Evolutionary conservation across 2,888 invertebrate genomes (phyloP), one percentile per base, ranked within the genome.

Genomic region (Megaustenia siamemsis): DNA sequence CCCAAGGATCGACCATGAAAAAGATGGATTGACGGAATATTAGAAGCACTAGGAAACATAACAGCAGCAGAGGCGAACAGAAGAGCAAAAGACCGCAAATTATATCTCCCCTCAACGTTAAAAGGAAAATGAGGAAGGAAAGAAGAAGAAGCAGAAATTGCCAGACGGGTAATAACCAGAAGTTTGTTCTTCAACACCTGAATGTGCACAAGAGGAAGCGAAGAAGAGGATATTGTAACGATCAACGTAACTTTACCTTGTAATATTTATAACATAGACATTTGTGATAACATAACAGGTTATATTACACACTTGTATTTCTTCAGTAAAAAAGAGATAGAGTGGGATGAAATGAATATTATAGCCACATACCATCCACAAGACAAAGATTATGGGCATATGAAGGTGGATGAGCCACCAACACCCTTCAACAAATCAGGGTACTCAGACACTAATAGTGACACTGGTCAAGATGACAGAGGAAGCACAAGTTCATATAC

Each of bases 361-460:
- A 96, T 99, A 90, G 98, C 98, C 89, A 99, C 99, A 0, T 96
- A 98, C 92, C 99, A 99, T 95, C 99, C 99, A 69, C 95, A 97
- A 35, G 98, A 98, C 94, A 99, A 99, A 95, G 99, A 99, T 95
- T 99, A 99, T 94, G 99, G 99, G 12, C 98, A 98, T 93, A 99
- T 99, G 98, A 99, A 99, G 92, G 95, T 95, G 60, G 94, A 94
- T 83, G 99, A 99, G 94, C 99, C 99, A 2, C 98, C 99, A 94
- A 99, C 99, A 45, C 99, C 99, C 0, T 97, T 96, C 91, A 96
- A 96, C 93, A 96, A 96, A 88, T 94, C 93, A 84, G 93, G 93
- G 71, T 94, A 94, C 75, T 90, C 92, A 43, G 94, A 94, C 83
- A 92, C 92, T 69, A 94, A 94, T 66, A 94, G 93, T 43, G 94